phyloP scores from a whole-genome alignment of 2,888 invertebrate species.

The Choristoneura rosaceana region DNA sequence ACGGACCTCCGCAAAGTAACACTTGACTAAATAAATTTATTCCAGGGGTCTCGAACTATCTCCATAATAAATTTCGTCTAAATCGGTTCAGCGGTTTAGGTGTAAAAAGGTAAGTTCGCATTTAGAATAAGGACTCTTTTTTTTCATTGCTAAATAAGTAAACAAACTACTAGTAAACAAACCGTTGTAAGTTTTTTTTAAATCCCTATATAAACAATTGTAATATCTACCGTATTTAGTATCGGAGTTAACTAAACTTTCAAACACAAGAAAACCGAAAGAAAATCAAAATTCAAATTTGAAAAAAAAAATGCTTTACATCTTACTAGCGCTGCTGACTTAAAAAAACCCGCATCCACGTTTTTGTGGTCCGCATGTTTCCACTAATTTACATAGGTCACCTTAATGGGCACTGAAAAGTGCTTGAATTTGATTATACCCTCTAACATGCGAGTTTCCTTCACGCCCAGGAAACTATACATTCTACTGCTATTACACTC shows the following conservation, averaged over 20 bases:
- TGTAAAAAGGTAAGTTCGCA: too few relatives aligned
- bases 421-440: conserved; percentile 41
- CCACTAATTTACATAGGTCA: conserved; percentile 40
- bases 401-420: conserved; percentile 39
- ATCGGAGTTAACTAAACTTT: not conserved
- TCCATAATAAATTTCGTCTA: too few relatives aligned
- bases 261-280: not conserved
- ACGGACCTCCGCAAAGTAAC: too few relatives aligned
- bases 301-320: not conserved
- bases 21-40: too few relatives aligned
- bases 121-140: too few relatives aligned
- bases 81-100: too few relatives aligned
- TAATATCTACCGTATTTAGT: too few relatives aligned
- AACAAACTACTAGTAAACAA: too few relatives aligned
- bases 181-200: too few relatives aligned
- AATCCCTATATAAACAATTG: too few relatives aligned
- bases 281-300: not conserved
- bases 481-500: conserved; percentile 41
- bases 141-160: too few relatives aligned
- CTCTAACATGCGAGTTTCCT: conserved; percentile 35
- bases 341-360: conserved; percentile 34
- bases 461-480: conserved; percentile 43
- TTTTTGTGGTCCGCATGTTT: conserved; percentile 19
- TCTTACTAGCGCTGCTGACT: conserved; percentile 16
- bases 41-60: too few relatives aligned